phyloP scores from a whole-genome alignment of 2,113 vertebrate species.

The Anarrhichthys ocellatus region DNA sequence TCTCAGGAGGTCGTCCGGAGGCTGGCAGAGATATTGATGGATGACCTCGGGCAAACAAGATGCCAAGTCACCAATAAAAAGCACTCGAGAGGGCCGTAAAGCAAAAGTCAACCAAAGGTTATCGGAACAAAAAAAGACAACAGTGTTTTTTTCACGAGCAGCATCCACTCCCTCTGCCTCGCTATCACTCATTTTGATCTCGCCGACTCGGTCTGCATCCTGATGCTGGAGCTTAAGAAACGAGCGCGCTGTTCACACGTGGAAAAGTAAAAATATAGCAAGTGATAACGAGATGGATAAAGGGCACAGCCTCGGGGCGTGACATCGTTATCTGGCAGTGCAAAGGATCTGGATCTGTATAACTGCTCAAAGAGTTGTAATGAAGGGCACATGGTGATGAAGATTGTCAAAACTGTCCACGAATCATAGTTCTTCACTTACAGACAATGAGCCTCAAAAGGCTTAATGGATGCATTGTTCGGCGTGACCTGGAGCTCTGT shows the following conservation, averaged over 20 bases:
- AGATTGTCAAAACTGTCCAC: not conserved
- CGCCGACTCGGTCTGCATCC: not conserved
- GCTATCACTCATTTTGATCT: slow-evolving; percentile 24
- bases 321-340: slow-evolving; percentile 18
- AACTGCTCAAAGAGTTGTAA: slow-evolving; percentile 6
- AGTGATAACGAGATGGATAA: not conserved
- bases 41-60: slow-evolving; percentile 37
- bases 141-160: slow-evolving; percentile 15
- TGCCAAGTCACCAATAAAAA: slow-evolving; percentile 49
- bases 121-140: slow-evolving; percentile 24
- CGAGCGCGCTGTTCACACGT: slow-evolving; percentile 5
- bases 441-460: not conserved
- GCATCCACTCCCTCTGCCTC: not conserved
- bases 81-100: slow-evolving; percentile 35
- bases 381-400: not conserved
- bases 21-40: slow-evolving; percentile 24
- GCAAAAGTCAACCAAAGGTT: slow-evolving; percentile 60
- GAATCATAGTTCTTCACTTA: slow-evolving; percentile 4
- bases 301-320: not conserved
- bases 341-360: not conserved
- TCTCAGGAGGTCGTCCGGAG: slow-evolving; percentile 1
- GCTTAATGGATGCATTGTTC: not conserved
- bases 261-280: not conserved
- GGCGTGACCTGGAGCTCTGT: not conserved
- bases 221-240: slow-evolving; percentile 7